Base-by-base conservation (phyloP, 2,797 vertebrate species). In the Lindbergichthys nudifrons region DNA sequence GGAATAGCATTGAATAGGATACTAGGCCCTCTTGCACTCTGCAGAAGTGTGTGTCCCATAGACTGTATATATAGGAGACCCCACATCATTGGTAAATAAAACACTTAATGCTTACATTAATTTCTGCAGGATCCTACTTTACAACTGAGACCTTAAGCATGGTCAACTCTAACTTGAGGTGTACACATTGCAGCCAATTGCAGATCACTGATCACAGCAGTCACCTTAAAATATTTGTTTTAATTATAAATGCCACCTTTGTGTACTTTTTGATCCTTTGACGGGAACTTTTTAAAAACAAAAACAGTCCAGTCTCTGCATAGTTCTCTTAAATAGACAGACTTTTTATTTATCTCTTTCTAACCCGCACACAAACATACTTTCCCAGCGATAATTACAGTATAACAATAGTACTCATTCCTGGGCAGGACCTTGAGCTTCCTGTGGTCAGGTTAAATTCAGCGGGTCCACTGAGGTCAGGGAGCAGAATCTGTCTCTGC, bases 391-490 rank as follows among this genome's bases (percentile, higher is more conserved):
- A 79, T 88, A 88, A 89, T 91, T 87, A 89, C 68, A 83, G 80
- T 80, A 74, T 61, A 75, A 85, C 73, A 74, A 75, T 75, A 78
- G 67, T 61, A 50, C 72, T 82, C 71, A 83, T 84, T 89, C 77
- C 73, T 77, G 67, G 81, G 75, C 75, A 61, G 82, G 86, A 89
- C 80, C 75, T 65, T 80, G 81, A 77, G 88, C 86, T 85, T 88
- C 81, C 85, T 85, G 77, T 77, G 86, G 91, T 89, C 71, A 77
- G 72, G 81, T 77, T 86, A 89, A 88, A 85, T 82, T 64, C 65
- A 61, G 86, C 63, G 57, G 47, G 70, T 77, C 87, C 83, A 83
- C 87, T 80, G 83, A 86, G 82, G 82, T 87, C 82, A 43, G 64
- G 58, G 67, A 82, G 64, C 65, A 71, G 64, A 80, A 62, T 86